These are phyloP conservation scores for Trichosurus vulpecula DNA, from an alignment of 2,797 vertebrate species.

Conservation along the genomic window DNA sequence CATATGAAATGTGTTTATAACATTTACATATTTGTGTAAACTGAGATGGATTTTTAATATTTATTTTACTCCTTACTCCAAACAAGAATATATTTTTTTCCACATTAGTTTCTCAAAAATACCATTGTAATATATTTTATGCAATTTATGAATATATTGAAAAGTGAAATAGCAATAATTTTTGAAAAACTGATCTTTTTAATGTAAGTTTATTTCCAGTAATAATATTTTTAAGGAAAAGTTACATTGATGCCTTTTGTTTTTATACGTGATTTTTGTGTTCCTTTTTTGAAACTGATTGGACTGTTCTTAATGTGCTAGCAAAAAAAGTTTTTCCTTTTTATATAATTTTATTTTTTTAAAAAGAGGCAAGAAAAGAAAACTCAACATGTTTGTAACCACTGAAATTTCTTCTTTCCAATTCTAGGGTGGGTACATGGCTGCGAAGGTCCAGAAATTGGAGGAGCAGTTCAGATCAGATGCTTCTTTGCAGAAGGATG, in stretches of 20 bases:
- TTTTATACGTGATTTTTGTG: neutral
- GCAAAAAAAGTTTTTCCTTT: neutral
- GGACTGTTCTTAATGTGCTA: neutral
- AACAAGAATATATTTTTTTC: neutral
- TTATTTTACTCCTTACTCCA: neutral
- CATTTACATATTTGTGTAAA: neutral
- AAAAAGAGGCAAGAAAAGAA: neutral
- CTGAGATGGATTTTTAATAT: neutral
- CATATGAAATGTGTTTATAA: neutral
- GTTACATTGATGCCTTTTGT: neutral
- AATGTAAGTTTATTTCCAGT: neutral
- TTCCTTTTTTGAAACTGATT: constrained; percentile 29
- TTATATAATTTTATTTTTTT: neutral
- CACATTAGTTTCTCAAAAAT: neutral
- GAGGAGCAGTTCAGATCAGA: constrained; percentile 95
- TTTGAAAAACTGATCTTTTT: neutral
- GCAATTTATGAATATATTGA: neutral
- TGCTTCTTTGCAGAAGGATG: constrained; percentile 91
- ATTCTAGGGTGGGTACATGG: constrained; percentile 95
- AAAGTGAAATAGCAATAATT: neutral
- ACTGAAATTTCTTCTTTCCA: constrained; percentile 62
- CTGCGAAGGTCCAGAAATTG: constrained; percentile 96
- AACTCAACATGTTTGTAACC: constrained; percentile 10
- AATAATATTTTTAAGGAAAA: neutral
- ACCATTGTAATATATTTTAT: neutral